Percentiles rank a stretch among this genome's conserved stretches.
phyloP scores from a whole-genome alignment of 2,113 vertebrate genomes.

The Psilopsiagon aymara region DNA sequence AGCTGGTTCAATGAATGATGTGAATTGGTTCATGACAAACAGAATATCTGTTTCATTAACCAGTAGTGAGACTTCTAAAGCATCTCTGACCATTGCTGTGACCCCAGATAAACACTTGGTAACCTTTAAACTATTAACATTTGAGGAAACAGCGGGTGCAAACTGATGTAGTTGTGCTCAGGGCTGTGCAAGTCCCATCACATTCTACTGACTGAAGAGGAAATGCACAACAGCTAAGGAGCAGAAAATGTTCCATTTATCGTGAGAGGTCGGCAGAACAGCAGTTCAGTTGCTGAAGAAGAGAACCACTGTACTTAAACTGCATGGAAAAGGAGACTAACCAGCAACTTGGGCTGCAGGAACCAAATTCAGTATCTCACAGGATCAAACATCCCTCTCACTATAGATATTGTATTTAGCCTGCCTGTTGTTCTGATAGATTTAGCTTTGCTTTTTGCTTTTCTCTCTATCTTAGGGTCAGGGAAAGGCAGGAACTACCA shows the following conservation, averaged over 20 bases:
- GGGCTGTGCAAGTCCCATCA: neutral
- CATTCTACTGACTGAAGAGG: neutral
- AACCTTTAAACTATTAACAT: neutral
- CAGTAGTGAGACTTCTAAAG: neutral
- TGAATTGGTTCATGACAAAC: neutral
- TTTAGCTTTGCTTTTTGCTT: neutral
- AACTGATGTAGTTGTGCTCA: neutral
- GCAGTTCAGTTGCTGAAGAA: neutral
- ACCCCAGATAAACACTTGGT: neutral
- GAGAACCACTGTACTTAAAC: neutral
- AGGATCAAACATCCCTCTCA: neutral
- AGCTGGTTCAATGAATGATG: rapidly evolving
- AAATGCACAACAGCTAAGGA: neutral
- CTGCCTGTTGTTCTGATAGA: neutral
- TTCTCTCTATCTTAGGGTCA: neutral
- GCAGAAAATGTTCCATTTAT: rapidly evolving
- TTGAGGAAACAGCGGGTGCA: neutral
- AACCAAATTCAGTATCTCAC: neutral
- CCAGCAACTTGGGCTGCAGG: neutral
- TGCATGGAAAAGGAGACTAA: neutral
- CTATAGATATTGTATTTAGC: neutral
- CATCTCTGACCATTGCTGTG: neutral
- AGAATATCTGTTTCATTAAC: neutral
- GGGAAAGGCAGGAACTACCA: neutral
- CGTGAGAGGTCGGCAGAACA: neutral